phyloP scores from a whole-genome alignment of 2,113 vertebrate species.

The Tor tambroides region DNA sequence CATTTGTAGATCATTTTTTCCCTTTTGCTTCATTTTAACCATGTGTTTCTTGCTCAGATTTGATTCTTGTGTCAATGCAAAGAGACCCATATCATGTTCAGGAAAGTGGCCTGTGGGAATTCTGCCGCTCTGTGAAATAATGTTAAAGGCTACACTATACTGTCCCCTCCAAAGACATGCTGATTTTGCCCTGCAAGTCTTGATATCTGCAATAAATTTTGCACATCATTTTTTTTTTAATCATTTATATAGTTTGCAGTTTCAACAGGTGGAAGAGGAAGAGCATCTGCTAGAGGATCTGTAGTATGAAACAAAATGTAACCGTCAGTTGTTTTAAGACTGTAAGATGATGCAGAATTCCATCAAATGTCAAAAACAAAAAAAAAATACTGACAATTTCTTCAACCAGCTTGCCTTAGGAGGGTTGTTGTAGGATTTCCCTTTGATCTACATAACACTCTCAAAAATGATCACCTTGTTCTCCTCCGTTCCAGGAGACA shows the following conservation, averaged over 20 bases:
- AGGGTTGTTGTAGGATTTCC: slow-evolving; percentile 12
- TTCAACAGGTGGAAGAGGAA: not conserved
- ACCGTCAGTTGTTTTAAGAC: slow-evolving; percentile 26
- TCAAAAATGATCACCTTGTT: slow-evolving; percentile 84
- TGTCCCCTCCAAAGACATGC: slow-evolving; percentile 36
- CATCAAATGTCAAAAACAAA: slow-evolving; percentile 18
- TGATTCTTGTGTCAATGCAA: slow-evolving; percentile 18
- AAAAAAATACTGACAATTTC: slow-evolving; percentile 9
- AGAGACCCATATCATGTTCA: slow-evolving; percentile 1
- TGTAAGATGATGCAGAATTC: slow-evolving; percentile 25
- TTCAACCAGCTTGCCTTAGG: slow-evolving; percentile 57
- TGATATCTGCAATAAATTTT: not conserved
- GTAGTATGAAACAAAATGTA: slow-evolving; percentile 7
- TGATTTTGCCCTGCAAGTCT: not conserved
- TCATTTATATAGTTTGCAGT: not conserved
- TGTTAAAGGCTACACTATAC: slow-evolving; percentile 13
- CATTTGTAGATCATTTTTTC: not conserved
- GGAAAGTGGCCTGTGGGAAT: slow-evolving; percentile 58
- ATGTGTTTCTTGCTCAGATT: not conserved
- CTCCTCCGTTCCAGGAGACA: slow-evolving; percentile 73
- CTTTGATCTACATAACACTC: slow-evolving; percentile 78
- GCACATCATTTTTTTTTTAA: not conserved
- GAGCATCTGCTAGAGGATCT: slow-evolving; percentile 1
- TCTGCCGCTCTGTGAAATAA: slow-evolving; percentile 54
- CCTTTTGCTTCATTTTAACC: not conserved